A percentile compares a stretch with the other conserved stretches of the same genome.
phyloP scores from a whole-genome alignment of 2,797 vertebrate species.

The Sarcophilus harrisii region DNA sequence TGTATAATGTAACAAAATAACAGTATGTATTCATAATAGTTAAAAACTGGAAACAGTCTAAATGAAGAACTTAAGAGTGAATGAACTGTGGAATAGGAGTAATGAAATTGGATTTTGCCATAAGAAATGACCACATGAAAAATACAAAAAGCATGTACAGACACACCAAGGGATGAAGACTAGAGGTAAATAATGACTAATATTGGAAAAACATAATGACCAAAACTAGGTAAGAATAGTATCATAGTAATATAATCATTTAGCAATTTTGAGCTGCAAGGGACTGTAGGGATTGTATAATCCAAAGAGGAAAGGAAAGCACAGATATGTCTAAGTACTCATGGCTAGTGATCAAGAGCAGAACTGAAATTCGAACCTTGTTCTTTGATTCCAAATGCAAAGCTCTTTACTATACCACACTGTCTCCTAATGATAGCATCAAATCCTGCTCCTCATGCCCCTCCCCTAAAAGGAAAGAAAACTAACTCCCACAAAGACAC shows the following conservation, averaged over 20 bases:
- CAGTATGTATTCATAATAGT: not conserved
- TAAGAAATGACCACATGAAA: not conserved
- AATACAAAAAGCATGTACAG: not conserved
- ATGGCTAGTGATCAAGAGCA: not conserved
- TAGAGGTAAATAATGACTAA: not conserved
- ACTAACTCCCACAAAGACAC: not conserved
- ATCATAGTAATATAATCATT: not conserved
- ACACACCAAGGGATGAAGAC: not conserved
- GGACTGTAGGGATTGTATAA: not conserved
- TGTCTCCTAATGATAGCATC: not conserved
- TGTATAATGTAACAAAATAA: not conserved
- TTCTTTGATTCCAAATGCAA: not conserved
- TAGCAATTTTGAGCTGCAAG: not conserved
- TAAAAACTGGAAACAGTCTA: not conserved
- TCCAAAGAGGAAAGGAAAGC: not conserved
- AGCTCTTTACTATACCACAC: not conserved
- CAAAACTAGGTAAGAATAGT: not conserved
- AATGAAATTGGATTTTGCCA: not conserved
- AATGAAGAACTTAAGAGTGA: not conserved
- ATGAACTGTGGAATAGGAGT: not conserved
- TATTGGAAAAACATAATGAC: not conserved
- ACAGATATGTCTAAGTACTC: not conserved
- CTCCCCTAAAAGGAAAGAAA: not conserved
- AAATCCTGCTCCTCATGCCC: not conserved
- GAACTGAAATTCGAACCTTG: not conserved